Conservation (phyloP, 2,113 vertebrate genomes). For the Cacatua alba region DNA sequence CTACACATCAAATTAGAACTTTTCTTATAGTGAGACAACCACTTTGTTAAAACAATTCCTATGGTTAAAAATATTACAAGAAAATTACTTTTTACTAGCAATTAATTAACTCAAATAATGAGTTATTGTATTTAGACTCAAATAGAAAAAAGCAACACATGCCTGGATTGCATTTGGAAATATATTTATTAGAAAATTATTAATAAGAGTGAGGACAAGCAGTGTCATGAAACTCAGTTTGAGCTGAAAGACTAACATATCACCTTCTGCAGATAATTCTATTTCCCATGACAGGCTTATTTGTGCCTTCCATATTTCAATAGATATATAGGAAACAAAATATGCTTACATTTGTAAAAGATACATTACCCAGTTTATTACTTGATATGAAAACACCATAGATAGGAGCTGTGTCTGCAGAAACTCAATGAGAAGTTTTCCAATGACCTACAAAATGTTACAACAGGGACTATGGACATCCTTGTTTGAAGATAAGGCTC, state of each 20-base stretch:
- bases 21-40: neutral
- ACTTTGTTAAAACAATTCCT: neutral
- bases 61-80: neutral
- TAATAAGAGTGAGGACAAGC: neutral
- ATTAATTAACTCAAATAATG: neutral
- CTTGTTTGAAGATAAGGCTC: constrained; percentile 17
- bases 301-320: neutral
- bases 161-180: neutral
- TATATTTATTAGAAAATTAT: neutral
- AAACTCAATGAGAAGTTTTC: neutral
- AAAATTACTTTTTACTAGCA: neutral
- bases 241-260: neutral
- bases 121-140: neutral
- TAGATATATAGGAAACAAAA: neutral
- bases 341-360: neutral
- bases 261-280: neutral
- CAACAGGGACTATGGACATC: neutral
- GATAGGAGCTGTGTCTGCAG: neutral
- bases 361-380: neutral
- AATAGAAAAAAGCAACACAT: neutral
- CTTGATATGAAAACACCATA: neutral
- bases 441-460: neutral
- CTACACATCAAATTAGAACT: neutral
- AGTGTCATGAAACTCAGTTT: neutral
- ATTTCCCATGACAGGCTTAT: neutral